These are phyloP conservation scores for Callosobruchus maculatus DNA, from an alignment of 2,888 invertebrate genomes.

Conservation along the genomic window DNA sequence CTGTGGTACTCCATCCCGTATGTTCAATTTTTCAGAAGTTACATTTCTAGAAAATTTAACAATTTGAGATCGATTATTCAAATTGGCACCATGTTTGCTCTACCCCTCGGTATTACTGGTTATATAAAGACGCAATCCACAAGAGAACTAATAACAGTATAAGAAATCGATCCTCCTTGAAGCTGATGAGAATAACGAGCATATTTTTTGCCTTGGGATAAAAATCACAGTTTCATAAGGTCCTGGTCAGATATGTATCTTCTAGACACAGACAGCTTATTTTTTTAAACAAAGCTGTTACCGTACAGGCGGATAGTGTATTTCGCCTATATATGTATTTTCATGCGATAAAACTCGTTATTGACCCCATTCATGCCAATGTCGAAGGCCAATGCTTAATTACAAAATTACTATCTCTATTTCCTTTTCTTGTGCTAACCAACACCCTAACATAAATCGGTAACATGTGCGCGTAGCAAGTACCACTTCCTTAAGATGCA, in stretches of 20 bases:
- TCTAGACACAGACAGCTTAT: not conserved
- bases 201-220: not conserved
- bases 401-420: slow-evolving; percentile 6
- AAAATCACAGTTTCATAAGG: not conserved
- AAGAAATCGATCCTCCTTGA: not conserved
- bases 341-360: not conserved
- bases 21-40: too few species aligned
- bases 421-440: slow-evolving; percentile 1
- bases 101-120: too few species aligned
- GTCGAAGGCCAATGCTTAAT: slow-evolving; percentile 3
- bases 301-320: not conserved
- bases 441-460: not conserved
- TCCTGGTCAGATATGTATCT: not conserved
- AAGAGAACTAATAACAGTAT: not conserved
- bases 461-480: not conserved
- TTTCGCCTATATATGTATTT: not conserved
- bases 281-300: not conserved
- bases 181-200: not conserved
- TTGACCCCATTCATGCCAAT: slow-evolving; percentile 6
- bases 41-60: too few species aligned
- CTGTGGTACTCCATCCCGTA: too few species aligned
- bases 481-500: not conserved
- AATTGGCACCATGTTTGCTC: too few species aligned
- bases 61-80: too few species aligned
- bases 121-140: too few species aligned